A percentile compares a stretch with the other conserved stretches of the same genome.
Evolutionary conservation across 2,888 invertebrate species (phyloP).

Genomic region (Salticus scenicus): DNA sequence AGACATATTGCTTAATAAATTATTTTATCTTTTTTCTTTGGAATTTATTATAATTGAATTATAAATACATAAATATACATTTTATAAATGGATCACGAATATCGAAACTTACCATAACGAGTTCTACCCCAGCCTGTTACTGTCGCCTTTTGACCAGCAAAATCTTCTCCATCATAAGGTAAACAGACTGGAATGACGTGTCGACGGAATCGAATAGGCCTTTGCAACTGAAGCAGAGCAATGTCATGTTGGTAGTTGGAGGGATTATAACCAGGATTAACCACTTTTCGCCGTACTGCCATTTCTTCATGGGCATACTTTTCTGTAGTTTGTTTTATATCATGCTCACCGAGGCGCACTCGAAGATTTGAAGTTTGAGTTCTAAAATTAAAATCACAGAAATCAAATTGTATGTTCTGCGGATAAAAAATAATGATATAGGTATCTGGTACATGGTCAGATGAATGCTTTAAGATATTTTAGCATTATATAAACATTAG

Average conservation of each 20-base stretch:
- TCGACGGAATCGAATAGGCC: constrained; percentile 89
- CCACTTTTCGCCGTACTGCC: constrained; percentile 91
- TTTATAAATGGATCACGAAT: too few species aligned
- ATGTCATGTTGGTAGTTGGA: constrained; percentile 94
- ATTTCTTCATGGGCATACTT: constrained; percentile 90
- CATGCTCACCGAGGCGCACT: constrained; percentile 93
- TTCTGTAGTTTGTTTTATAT: constrained; percentile 87
- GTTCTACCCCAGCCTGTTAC: constrained; percentile 95
- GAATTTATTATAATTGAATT: too few species aligned
- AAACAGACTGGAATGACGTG: constrained; percentile 94
- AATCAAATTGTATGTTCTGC: too few species aligned
- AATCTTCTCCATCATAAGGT: constrained; percentile 84
- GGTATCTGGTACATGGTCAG: too few species aligned
- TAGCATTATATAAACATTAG: too few species aligned
- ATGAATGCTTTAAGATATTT: too few species aligned
- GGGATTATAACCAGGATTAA: constrained; percentile 84
- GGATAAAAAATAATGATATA: too few species aligned
- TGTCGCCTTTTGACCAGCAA: constrained; percentile 91
- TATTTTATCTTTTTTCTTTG: too few species aligned
- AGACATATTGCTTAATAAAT: too few species aligned
- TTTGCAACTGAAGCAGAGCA: constrained; percentile 80
- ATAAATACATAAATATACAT: too few species aligned
- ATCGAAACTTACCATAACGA: constrained; percentile 83
- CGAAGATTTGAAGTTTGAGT: constrained; percentile 91
- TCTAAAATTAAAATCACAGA: constrained; percentile 79